Percentiles rank a stretch among this genome's conserved stretches.
Conservation (phyloP, 2,113 vertebrate species). For the Cairina moschata region DNA sequence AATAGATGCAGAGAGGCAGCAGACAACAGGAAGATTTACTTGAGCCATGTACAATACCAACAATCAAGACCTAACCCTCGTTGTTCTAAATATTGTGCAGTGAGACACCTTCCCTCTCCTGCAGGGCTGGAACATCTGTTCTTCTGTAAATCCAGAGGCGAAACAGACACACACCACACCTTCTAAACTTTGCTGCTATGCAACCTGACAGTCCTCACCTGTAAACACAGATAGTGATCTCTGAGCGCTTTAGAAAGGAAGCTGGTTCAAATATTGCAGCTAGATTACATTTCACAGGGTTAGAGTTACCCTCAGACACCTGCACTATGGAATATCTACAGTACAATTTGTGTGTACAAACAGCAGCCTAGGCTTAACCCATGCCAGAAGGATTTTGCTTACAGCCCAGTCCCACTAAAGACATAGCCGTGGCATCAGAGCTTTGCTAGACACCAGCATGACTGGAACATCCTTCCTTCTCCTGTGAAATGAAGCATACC, state of each 20-base stretch:
- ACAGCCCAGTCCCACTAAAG: neutral
- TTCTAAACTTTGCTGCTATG: neutral
- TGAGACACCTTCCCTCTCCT: neutral
- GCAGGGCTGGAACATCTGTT: neutral
- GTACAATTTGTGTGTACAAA: neutral
- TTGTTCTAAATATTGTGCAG: neutral
- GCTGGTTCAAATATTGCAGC: neutral
- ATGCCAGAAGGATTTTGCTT: neutral
- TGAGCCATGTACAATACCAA: neutral
- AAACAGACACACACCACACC: neutral
- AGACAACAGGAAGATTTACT: neutral
- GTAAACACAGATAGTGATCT: neutral
- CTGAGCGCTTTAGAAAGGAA: neutral
- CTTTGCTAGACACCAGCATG: neutral
- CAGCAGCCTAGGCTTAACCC: neutral
- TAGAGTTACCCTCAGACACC: neutral
- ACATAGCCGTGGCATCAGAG: neutral
- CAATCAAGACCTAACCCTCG: neutral
- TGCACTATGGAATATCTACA: neutral
- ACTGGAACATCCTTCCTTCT: neutral
- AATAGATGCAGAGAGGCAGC: neutral
- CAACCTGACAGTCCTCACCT: neutral
- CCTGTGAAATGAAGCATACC: neutral
- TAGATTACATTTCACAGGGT: neutral
- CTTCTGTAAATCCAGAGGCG: neutral